These are phyloP conservation scores for Elmis aenea DNA, from an alignment of 2,888 invertebrate species.

Conservation along the genomic window DNA sequence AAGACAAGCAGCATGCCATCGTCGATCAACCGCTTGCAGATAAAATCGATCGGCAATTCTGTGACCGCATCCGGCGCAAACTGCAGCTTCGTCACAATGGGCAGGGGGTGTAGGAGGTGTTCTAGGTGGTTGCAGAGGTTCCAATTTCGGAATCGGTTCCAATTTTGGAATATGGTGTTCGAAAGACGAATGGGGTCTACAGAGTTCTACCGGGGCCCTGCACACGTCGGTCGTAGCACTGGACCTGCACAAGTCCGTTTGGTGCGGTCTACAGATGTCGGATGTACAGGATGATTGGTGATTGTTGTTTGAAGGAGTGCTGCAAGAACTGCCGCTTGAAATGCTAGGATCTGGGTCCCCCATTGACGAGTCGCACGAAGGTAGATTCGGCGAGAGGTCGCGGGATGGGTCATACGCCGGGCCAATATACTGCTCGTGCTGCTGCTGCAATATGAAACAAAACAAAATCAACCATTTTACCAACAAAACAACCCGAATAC, in stretches of 20 bases:
- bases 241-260: slow-evolving; percentile 35
- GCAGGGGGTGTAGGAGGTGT: slow-evolving; percentile 44
- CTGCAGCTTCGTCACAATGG: slow-evolving; percentile 49
- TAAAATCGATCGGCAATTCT: slow-evolving; percentile 87
- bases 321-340: slow-evolving; percentile 55
- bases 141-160: slow-evolving; percentile 53
- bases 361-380: slow-evolving; percentile 55
- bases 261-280: slow-evolving; percentile 41
- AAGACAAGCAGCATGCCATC: slow-evolving; percentile 90
- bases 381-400: slow-evolving; percentile 69
- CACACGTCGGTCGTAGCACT: slow-evolving; percentile 36
- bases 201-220: slow-evolving; percentile 26
- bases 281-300: slow-evolving; percentile 50
- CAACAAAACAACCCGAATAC: no score
- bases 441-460: slow-evolving; percentile 63
- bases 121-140: slow-evolving; percentile 53
- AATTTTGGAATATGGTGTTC: slow-evolving; percentile 53
- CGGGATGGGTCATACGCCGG: slow-evolving; percentile 66
- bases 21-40: slow-evolving; percentile 83
- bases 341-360: slow-evolving; percentile 53
- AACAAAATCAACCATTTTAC: slow-evolving; percentile 16
- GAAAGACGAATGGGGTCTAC: slow-evolving; percentile 41
- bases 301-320: slow-evolving; percentile 54
- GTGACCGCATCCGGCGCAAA: slow-evolving; percentile 84
- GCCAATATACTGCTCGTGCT: slow-evolving; percentile 59